Percentiles rank a stretch among this genome's conserved stretches.
These are phyloP conservation scores for Zygaena filipendulae DNA, from an alignment of 2,888 invertebrate species.

Conservation along the genomic window DNA sequence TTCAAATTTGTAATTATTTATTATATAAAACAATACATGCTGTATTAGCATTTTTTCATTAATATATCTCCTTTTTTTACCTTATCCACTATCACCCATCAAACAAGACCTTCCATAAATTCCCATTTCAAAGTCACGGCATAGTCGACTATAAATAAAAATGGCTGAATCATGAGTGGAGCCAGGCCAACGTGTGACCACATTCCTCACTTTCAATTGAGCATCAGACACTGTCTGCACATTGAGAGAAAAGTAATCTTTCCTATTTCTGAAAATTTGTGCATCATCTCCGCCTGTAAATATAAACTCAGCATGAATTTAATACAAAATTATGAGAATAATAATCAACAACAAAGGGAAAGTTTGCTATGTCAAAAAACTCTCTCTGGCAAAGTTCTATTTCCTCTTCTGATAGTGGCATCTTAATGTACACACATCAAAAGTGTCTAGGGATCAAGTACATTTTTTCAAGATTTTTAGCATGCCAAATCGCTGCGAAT, in stretches of 20 bases:
- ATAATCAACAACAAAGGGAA: constrained; percentile 8
- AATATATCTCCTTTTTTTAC: not conserved
- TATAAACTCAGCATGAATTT: not conserved
- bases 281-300: constrained; percentile 8
- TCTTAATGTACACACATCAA: too few relatives aligned
- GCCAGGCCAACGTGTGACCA: not conserved
- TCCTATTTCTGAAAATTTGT: constrained; percentile 9
- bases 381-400: too few relatives aligned
- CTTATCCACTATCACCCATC: constrained; percentile 7
- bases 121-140: constrained; percentile 5
- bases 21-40: constrained; percentile 3
- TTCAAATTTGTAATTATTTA: too few relatives aligned
- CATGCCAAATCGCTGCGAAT: too few relatives aligned
- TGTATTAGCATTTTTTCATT: not conserved
- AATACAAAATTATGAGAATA: too few relatives aligned
- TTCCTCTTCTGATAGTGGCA: too few relatives aligned
- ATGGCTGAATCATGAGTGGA: constrained; percentile 4
- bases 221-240: constrained; percentile 8
- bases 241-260: constrained; percentile 10
- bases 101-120: constrained; percentile 7
- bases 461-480: too few relatives aligned
- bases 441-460: too few relatives aligned
- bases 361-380: constrained; percentile 9
- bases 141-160: constrained; percentile 5
- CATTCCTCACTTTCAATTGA: constrained; percentile 2